A percentile compares a stretch with the other conserved stretches of the same genome.
phyloP scores from a whole-genome alignment of 2,797 vertebrate species.

The Kryptopterus vitreolus region DNA sequence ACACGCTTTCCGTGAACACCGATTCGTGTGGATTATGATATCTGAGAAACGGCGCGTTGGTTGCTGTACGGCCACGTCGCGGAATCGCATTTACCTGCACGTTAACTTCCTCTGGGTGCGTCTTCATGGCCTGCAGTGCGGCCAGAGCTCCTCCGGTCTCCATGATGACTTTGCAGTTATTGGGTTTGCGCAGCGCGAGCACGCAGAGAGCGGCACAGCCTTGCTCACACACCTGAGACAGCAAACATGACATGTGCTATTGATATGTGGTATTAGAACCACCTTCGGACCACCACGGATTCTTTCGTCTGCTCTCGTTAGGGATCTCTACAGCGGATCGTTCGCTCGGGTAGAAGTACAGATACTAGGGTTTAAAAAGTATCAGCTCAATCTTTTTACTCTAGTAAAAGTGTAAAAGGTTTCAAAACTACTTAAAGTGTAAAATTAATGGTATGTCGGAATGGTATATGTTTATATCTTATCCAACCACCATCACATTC shows the following conservation, averaged over 20 bases:
- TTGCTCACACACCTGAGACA: constrained; percentile 87
- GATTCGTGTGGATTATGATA: background rate
- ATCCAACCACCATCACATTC: too few species aligned
- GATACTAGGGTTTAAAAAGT: too few species aligned
- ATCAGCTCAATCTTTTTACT: too few species aligned
- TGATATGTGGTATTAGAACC: background rate
- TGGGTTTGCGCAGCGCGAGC: constrained; percentile 89
- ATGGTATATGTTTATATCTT: too few species aligned
- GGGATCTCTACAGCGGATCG: too few species aligned
- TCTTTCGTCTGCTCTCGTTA: too few species aligned
- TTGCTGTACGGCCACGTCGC: too few species aligned
- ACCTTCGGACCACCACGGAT: background rate
- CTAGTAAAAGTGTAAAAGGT: too few species aligned
- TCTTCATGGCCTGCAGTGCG: constrained; percentile 89
- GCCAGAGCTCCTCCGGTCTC: constrained; percentile 84
- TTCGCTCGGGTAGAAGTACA: too few species aligned
- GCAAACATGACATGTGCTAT: too few species aligned
- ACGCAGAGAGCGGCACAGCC: constrained; percentile 86
- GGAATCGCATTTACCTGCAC: constrained; percentile 82
- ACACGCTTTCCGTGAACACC: background rate
- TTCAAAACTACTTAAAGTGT: too few species aligned
- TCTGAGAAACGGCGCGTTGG: background rate
- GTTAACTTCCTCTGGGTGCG: constrained; percentile 70
- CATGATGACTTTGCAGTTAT: constrained; percentile 89
- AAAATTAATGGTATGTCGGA: too few species aligned